phyloP scores from a whole-genome alignment of 2,888 invertebrate species.

The Sisyra nigra region DNA sequence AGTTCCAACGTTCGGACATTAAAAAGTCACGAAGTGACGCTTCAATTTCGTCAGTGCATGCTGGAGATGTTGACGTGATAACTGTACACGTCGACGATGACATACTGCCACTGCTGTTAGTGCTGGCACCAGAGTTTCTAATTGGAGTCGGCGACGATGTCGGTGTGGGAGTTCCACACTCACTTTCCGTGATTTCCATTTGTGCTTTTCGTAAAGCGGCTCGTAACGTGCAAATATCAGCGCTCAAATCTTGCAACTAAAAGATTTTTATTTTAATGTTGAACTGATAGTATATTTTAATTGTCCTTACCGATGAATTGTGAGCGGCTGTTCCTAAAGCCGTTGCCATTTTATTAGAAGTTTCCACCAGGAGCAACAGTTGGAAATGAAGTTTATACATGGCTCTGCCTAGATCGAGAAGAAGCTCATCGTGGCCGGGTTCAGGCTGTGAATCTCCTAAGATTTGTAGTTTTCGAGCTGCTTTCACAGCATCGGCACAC shows the following conservation, averaged over 20 bases:
- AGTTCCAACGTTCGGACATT: constrained; percentile 48
- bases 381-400: constrained; percentile 90
- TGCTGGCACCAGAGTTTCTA: constrained; percentile 19
- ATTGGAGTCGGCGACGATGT: constrained; percentile 37
- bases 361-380: constrained; percentile 72
- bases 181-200: constrained; percentile 42
- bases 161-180: constrained; percentile 47
- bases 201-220: constrained; percentile 38
- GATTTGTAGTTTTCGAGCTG: constrained; percentile 58
- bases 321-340: constrained; percentile 42
- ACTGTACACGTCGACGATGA: constrained; percentile 19
- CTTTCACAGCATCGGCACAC: constrained; percentile 71
- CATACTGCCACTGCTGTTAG: constrained; percentile 15
- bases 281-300: neutral
- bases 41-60: constrained; percentile 26
- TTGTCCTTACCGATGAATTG: constrained; percentile 33
- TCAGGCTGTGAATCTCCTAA: constrained; percentile 43
- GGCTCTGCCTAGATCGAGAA: constrained; percentile 69
- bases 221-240: constrained; percentile 39
- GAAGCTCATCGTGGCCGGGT: constrained; percentile 47
- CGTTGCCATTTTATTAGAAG: constrained; percentile 67
- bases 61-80: constrained; percentile 23
- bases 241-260: constrained; percentile 45
- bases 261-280: constrained; percentile 10
- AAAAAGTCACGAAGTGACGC: constrained; percentile 32